A percentile compares a stretch with the other conserved stretches of the same genome.
phyloP scores from a whole-genome alignment of 2,113 vertebrate genomes.

The Catharus minimus region DNA sequence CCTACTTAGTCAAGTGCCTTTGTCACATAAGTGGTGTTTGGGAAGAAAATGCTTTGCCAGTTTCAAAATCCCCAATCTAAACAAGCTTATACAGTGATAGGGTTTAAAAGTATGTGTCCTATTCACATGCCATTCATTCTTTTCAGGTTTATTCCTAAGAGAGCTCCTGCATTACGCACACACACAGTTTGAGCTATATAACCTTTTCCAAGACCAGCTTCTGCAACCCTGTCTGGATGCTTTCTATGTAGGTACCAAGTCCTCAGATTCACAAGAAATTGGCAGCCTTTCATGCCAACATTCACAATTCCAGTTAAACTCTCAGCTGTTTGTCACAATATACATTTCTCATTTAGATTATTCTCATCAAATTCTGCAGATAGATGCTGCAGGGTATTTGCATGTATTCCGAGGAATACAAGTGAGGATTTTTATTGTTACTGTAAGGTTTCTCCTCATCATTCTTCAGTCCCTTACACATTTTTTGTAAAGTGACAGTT shows the following conservation, averaged over 20 bases:
- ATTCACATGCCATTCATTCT: neutral
- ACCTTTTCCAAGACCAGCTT: neutral
- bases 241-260: neutral
- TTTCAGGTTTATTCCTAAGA: neutral
- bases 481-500: constrained; percentile 22
- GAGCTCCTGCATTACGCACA: neutral
- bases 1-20: neutral
- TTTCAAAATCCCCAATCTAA: neutral
- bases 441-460: neutral
- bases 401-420: neutral
- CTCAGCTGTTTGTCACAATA: neutral
- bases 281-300: neutral
- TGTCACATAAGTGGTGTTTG: neutral
- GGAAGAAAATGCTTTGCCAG: neutral
- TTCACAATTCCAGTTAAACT: neutral
- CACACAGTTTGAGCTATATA: neutral
- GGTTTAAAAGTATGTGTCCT: neutral
- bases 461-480: neutral
- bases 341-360: neutral
- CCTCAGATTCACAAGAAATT: neutral
- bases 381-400: neutral
- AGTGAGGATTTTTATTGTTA: neutral
- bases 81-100: neutral
- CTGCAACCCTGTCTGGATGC: neutral
- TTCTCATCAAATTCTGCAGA: neutral